Base-by-base conservation (phyloP, 2,888 invertebrate genomes). In the Cremastobaeus sp. region DNA sequence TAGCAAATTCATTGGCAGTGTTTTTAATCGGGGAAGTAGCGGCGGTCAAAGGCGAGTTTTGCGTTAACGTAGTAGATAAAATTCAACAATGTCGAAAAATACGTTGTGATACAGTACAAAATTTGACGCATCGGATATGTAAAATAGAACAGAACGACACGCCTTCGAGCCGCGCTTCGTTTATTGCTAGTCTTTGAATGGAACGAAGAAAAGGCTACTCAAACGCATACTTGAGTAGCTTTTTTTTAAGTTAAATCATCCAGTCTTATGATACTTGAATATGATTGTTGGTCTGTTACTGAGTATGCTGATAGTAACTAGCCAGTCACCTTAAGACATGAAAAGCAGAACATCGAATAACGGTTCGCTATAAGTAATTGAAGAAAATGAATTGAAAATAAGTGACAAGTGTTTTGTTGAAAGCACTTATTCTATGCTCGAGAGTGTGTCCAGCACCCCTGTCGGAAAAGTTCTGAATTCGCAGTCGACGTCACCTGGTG, bases 231-330 rank as follows among this genome's bases (percentile, higher is more conserved):
- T n/a, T n/a, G n/a, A n/a, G n/a, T n/a, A n/a, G n/a, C n/a, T n/a
- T n/a, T n/a, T n/a, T n/a, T n/a, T n/a, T n/a, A n/a, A n/a, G 30
- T 28, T 8, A 20, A 11, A 18, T 18, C 25, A 30, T 20, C 39
- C 25, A 52, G 55, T 55, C 70, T 70, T 55, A 54, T 62, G 70
- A 62, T 57, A 62, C 12, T 70, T 70, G 54, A 54, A 30, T 14
- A 12, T 12, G 12, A 45, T 54, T 52, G 48, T 48, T 48, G 30
- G 9, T 43, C 21, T 45, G n/a, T n/a, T n/a, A n/a, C n/a, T n/a
- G n/a, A 5, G 32, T 32, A n/a, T n/a, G 32, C n/a, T 25, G 5
- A 25, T 4, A 25, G 25, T 25, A 4, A 8, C 4, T 25, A 25
- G 4, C 25, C 4, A 6, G 8, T 8, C 8, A 25, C 4, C 8